Evolutionary conservation across 1,140 invertebrate species (phyloP), one percentile per base, ranked within the genome.

Genomic region (Aphaenogaster rudis): DNA sequence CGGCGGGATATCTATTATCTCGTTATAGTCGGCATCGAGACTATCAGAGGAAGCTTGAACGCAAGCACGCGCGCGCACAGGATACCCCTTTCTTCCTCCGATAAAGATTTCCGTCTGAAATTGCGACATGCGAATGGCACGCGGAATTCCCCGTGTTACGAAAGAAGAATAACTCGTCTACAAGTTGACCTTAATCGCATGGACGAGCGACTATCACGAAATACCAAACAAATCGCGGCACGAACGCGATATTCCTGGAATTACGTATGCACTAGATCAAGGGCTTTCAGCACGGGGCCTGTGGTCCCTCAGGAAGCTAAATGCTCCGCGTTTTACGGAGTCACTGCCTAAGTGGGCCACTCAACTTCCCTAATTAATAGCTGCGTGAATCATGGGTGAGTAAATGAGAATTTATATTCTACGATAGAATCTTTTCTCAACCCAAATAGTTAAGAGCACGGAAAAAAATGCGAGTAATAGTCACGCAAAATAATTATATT

Each of bases 101-200:
- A 86, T 81, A 76, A 88, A 86, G 52, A 5, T 33, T 9, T 77
- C 64, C 15, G 54, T 42, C 3, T 59, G 64, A 78, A 77, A 87
- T 72, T 72, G 71, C 84, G 28, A 67, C 59, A 33, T 2, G 9
- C 5, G n/a, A 21, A 54, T 57, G 9, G n/a, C 11, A 82, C 21
- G 45, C 59, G 61, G 42, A 72, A 57, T 74, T 84, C 74, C 45
- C 57, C 48, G 9, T 28, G 28, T 74, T 33, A 17, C 15, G 13
- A 61, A 21, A 39, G 15, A 9, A 42, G n/a, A 42, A 88, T 45
- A 59, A 52, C 36, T 52, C 59, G 57, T 80, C 36, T 33, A 8
- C 36, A 5, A 33, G 39, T 11, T 57, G 76, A 81, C 54, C 71
- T 81, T 89, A 74, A 90, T 90, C 85, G 71, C 69, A 11, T 52